phyloP scores from a whole-genome alignment of 2,797 vertebrate species.

The Propithecus perrieri region DNA sequence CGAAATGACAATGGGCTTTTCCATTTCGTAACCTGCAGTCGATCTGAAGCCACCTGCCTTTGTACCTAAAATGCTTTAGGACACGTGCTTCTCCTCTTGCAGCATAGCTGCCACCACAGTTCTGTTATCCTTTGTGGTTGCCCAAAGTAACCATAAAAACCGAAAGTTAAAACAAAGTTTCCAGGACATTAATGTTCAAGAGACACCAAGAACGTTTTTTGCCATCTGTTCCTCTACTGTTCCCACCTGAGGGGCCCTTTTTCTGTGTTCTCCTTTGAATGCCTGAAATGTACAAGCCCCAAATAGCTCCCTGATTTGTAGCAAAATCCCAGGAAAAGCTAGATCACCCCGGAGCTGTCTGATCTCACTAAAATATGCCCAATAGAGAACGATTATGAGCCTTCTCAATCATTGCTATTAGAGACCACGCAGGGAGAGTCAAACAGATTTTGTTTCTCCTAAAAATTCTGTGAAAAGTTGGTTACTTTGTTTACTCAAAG shows the following conservation, averaged over 20 bases:
- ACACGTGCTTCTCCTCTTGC: slow-evolving; percentile 51
- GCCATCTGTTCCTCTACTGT: slow-evolving; percentile 45
- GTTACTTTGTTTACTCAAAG: background rate
- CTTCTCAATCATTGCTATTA: background rate
- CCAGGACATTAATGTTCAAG: slow-evolving; percentile 28
- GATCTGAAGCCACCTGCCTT: slow-evolving; percentile 76
- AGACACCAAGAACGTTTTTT: slow-evolving; percentile 49
- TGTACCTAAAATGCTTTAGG: slow-evolving; percentile 67
- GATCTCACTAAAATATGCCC: background rate
- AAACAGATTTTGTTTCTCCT: background rate
- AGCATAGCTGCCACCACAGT: background rate
- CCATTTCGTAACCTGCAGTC: slow-evolving; percentile 74
- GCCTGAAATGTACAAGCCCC: background rate
- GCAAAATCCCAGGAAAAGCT: slow-evolving; percentile 7
- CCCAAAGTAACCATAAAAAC: slow-evolving; percentile 74
- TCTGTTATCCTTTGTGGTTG: slow-evolving; percentile 50
- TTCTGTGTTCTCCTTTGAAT: background rate
- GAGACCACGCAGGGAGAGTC: background rate
- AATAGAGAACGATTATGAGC: background rate
- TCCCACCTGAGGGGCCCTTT: slow-evolving; percentile 33
- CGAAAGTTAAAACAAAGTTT: slow-evolving; percentile 66
- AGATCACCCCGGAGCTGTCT: background rate
- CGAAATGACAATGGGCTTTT: slow-evolving; percentile 75
- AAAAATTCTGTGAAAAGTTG: background rate
- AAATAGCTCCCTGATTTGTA: slow-evolving; percentile 33